Conservation (phyloP, 2,888 invertebrate species). For the Villa cingulata region DNA sequence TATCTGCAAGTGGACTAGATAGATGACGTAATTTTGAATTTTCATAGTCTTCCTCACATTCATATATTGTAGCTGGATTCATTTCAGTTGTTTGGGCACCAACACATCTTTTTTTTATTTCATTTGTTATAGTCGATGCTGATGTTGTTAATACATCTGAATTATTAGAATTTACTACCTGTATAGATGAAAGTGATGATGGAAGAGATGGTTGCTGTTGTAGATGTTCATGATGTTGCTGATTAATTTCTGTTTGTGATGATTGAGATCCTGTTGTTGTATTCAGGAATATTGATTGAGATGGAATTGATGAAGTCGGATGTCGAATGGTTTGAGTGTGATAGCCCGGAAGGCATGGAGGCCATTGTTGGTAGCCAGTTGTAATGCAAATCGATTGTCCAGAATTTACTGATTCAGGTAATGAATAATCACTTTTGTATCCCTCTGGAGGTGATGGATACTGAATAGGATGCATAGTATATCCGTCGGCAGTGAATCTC, state of each 20-base stretch:
- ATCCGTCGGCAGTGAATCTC: conserved; percentile 68
- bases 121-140: conserved; percentile 29
- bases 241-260: conserved; percentile 6
- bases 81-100: conserved; percentile 45
- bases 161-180: conserved; percentile 29
- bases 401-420: conserved; percentile 24
- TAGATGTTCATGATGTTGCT: conserved; percentile 12
- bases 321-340: conserved; percentile 33
- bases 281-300: background rate
- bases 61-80: conserved; percentile 36
- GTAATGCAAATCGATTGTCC: conserved; percentile 13
- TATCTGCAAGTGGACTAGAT: conserved; percentile 49
- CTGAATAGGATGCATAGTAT: conserved; percentile 46
- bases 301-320: conserved; percentile 14
- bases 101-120: conserved; percentile 40
- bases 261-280: conserved; percentile 9
- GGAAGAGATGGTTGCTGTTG: conserved; percentile 10
- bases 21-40: conserved; percentile 37
- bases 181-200: background rate
- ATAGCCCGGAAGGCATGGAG: conserved; percentile 40
- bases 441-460: conserved; percentile 57
- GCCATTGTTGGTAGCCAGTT: conserved; percentile 41
- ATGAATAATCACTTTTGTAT: conserved; percentile 47
- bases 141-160: conserved; percentile 15
- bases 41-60: conserved; percentile 37